Conservation (phyloP, 2,888 invertebrate genomes). For the Orthosia incerta region DNA sequence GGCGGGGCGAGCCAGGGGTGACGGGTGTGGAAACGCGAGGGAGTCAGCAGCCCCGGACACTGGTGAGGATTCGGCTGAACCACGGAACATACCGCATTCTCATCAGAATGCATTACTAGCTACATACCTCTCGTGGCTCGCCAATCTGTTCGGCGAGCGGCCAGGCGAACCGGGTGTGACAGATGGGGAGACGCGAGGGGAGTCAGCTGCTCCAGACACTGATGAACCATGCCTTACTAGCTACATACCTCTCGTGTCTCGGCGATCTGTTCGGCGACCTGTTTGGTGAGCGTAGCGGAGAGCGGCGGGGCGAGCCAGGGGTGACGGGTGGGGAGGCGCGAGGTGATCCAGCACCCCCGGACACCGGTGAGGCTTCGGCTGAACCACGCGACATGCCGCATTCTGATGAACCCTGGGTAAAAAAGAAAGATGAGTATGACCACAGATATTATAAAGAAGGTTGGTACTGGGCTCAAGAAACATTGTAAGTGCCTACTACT, state of each 20-base stretch:
- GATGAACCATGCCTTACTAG: not conserved
- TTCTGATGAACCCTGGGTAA: slow-evolving; percentile 84
- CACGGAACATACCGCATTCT: slow-evolving; percentile 85
- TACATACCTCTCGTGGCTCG: slow-evolving; percentile 82
- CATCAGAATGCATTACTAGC: not conserved
- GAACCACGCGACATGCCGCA: slow-evolving; percentile 88
- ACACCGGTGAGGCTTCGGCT: slow-evolving; percentile 86
- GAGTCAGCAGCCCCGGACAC: slow-evolving; percentile 82
- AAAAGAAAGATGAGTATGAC: not conserved
- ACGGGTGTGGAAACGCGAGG: slow-evolving; percentile 85
- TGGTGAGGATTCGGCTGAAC: slow-evolving; percentile 86
- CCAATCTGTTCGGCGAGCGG: slow-evolving; percentile 82
- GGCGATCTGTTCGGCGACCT: slow-evolving; percentile 85
- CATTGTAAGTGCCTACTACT: too few species aligned
- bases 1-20: slow-evolving; percentile 85
- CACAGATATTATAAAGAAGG: too few species aligned
- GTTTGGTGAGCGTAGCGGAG: slow-evolving; percentile 82
- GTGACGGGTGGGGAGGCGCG: slow-evolving; percentile 85
- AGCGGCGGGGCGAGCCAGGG: slow-evolving; percentile 86
- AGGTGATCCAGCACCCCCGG: slow-evolving; percentile 81
- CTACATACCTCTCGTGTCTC: slow-evolving; percentile 80
- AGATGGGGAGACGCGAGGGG: slow-evolving; percentile 84
- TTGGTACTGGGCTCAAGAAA: too few species aligned
- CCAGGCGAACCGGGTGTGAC: slow-evolving; percentile 86
- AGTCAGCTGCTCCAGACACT: slow-evolving; percentile 80